phyloP scores from a whole-genome alignment of 2,113 vertebrate genomes.

The Aegypius monachus region DNA sequence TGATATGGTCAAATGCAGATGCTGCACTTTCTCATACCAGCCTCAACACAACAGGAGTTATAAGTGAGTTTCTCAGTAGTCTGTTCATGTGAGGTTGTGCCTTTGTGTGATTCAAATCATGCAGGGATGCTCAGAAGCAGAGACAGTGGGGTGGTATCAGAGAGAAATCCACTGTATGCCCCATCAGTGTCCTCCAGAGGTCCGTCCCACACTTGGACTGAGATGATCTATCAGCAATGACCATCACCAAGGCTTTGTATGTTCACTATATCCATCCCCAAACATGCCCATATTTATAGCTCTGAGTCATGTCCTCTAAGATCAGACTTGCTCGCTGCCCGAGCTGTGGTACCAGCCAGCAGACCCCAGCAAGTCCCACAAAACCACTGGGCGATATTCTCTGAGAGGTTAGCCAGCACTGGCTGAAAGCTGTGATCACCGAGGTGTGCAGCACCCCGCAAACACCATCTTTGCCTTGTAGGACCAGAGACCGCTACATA shows the following conservation, averaged over 20 bases:
- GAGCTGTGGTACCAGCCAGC: background rate
- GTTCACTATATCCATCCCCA: background rate
- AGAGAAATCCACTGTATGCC: background rate
- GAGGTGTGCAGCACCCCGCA: no score
- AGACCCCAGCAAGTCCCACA: background rate
- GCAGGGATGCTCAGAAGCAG: background rate
- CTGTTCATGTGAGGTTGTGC: background rate
- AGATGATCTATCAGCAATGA: background rate
- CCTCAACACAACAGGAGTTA: background rate
- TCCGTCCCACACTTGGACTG: background rate
- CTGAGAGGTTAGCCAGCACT: background rate
- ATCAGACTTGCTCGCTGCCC: background rate
- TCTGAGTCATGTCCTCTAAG: background rate
- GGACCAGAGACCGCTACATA: background rate
- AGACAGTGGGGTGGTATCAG: background rate
- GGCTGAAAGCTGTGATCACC: background rate
- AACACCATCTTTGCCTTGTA: background rate
- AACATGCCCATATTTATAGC: no score
- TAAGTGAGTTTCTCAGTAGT: background rate
- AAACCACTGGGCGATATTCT: rapidly evolving
- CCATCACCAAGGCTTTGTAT: background rate
- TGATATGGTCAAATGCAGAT: background rate
- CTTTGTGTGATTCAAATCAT: background rate
- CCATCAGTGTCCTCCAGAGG: background rate
- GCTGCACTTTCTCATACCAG: background rate